phyloP scores from a whole-genome alignment of 2,797 vertebrate species.

The Lagodon rhomboides region DNA sequence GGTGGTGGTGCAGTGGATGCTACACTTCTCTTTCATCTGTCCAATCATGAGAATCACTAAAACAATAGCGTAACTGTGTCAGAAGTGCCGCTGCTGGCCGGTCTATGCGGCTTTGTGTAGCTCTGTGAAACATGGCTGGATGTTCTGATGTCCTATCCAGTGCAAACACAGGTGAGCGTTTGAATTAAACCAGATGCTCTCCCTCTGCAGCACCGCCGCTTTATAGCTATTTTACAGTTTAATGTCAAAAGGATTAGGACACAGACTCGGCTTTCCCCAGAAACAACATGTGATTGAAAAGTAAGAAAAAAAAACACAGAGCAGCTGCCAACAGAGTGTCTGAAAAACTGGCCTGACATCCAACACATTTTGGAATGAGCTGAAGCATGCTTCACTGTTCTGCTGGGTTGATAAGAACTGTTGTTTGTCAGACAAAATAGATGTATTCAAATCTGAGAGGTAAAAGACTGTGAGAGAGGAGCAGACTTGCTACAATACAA shows the following conservation, averaged over 20 bases:
- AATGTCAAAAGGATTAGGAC: constrained; percentile 57
- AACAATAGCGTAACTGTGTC: constrained; percentile 59
- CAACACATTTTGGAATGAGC: constrained; percentile 25
- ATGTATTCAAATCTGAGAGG: constrained; percentile 25
- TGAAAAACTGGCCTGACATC: constrained; percentile 32
- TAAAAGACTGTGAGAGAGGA: constrained; percentile 24
- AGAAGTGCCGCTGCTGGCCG: constrained; percentile 41
- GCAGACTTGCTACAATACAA: not conserved
- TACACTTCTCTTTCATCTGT: constrained; percentile 67
- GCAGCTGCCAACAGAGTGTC: constrained; percentile 30
- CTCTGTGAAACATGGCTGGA: constrained; percentile 48
- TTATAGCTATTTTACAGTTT: constrained; percentile 45
- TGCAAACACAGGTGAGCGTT: constrained; percentile 70
- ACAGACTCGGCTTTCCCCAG: constrained; percentile 33
- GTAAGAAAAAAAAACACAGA: constrained; percentile 25
- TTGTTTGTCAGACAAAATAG: constrained; percentile 10
- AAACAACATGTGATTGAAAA: constrained; percentile 50
- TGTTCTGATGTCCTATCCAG: constrained; percentile 56
- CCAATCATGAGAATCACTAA: constrained; percentile 59
- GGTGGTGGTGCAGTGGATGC: constrained; percentile 33
- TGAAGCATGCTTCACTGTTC: constrained; percentile 25
- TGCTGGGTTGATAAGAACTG: constrained; percentile 19
- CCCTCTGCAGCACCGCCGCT: constrained; percentile 14
- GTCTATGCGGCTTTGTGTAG: constrained; percentile 39
- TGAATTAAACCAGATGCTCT: constrained; percentile 68